A percentile compares a stretch with the other conserved stretches of the same genome.
phyloP scores from a whole-genome alignment of 2,113 vertebrate genomes.

The Sula dactylatra region DNA sequence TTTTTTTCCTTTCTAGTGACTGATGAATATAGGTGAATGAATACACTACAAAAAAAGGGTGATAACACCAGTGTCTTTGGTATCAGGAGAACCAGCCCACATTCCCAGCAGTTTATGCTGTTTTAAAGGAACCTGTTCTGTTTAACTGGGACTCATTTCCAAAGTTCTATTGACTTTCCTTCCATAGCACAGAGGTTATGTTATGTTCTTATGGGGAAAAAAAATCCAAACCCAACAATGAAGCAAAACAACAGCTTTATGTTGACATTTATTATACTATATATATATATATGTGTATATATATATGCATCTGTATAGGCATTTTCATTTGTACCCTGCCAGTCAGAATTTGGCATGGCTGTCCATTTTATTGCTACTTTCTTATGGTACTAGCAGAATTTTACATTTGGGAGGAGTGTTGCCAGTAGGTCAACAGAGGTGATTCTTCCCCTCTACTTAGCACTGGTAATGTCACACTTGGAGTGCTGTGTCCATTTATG shows the following conservation, averaged over 20 bases:
- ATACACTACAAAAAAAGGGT: neutral
- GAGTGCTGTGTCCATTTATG: neutral
- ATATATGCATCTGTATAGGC: neutral
- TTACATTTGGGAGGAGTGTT: neutral
- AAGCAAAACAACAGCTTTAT: neutral
- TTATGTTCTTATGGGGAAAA: neutral
- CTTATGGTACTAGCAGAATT: neutral
- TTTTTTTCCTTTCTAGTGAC: neutral
- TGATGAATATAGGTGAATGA: neutral
- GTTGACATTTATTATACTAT: neutral
- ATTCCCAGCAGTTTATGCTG: neutral
- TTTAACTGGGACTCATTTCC: neutral
- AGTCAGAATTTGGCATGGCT: neutral
- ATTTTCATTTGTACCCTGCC: neutral
- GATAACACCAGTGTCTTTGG: neutral
- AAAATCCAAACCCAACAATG: fast-evolving
- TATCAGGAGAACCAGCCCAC: neutral
- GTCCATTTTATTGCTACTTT: neutral
- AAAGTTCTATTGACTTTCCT: neutral
- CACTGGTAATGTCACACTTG: neutral
- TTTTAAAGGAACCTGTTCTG: neutral
- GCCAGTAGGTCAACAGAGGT: neutral
- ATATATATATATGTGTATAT: neutral
- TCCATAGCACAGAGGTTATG: neutral
- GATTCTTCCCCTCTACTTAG: neutral